Evolutionary conservation across 1,140 invertebrate genomes (phyloP).

Genomic region (Bombus waltoni): DNA sequence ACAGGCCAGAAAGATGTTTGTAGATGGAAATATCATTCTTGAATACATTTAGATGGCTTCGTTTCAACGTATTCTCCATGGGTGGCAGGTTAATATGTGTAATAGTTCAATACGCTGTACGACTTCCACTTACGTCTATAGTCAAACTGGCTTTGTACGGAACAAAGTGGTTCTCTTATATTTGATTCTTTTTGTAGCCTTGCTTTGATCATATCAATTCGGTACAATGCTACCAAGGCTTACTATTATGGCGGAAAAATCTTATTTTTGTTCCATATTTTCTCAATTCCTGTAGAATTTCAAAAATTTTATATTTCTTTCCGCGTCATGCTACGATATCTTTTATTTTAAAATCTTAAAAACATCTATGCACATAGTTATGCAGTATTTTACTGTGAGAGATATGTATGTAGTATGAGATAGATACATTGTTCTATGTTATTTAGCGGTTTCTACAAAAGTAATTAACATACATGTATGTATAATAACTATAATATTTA

Average conservation of each 20-base stretch:
- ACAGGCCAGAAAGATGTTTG: constrained; percentile 35
- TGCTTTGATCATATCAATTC: not conserved
- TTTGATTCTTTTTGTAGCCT: not conserved
- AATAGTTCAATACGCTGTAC: constrained; percentile 46
- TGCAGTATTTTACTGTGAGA: too few relatives aligned
- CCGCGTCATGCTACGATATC: too few relatives aligned
- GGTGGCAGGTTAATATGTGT: constrained; percentile 53
- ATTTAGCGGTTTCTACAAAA: too few relatives aligned
- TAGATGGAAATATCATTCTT: constrained; percentile 53
- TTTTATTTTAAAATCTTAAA: too few relatives aligned
- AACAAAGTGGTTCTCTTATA: not conserved
- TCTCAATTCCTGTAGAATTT: not conserved
- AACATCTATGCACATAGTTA: too few relatives aligned
- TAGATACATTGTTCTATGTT: too few relatives aligned
- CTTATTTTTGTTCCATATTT: too few relatives aligned
- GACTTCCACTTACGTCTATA: constrained; percentile 44
- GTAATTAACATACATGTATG: too few relatives aligned
- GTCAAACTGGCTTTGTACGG: constrained; percentile 8
- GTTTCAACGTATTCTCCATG: constrained; percentile 43
- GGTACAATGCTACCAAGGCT: not conserved
- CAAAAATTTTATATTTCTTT: not conserved
- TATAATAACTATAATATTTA: too few relatives aligned
- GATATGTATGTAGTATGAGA: too few relatives aligned
- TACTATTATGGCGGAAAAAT: too few relatives aligned
- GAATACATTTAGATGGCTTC: constrained; percentile 70